Conservation (phyloP, 2,888 invertebrate species). For the Caradrina clavipalpis region DNA sequence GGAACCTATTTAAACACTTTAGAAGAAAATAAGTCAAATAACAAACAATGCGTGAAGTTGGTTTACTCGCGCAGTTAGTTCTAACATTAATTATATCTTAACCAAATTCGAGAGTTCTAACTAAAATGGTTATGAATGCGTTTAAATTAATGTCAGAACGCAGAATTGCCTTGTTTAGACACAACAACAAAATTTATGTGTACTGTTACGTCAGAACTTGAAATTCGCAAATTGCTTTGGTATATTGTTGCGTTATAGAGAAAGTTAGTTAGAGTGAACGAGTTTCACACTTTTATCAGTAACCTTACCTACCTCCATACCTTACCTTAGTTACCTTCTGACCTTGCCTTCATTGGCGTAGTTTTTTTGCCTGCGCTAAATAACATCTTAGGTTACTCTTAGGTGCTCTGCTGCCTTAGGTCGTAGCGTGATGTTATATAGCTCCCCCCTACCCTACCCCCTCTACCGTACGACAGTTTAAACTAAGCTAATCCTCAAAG, state of each 20-base stretch:
- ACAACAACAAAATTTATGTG: slow-evolving; percentile 68
- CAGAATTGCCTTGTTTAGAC: slow-evolving; percentile 77
- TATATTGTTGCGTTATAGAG: slow-evolving; percentile 37
- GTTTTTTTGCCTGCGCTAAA: too few species aligned
- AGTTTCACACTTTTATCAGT: neutral
- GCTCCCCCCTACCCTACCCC: too few species aligned
- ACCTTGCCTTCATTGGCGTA: too few species aligned
- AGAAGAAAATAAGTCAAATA: slow-evolving; percentile 38
- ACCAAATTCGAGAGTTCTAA: slow-evolving; percentile 61
- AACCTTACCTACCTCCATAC: too few species aligned
- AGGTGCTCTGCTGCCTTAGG: too few species aligned
- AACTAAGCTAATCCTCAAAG: too few species aligned
- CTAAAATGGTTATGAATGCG: slow-evolving; percentile 67
- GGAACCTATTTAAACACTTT: slow-evolving; percentile 23
- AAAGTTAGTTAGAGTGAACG: slow-evolving; percentile 14
- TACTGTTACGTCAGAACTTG: slow-evolving; percentile 49
- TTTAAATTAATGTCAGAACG: slow-evolving; percentile 78
- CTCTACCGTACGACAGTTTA: too few species aligned
- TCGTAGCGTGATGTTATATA: too few species aligned
- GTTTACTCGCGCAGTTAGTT: slow-evolving; percentile 43
- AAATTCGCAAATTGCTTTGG: slow-evolving; percentile 54
- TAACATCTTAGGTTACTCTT: too few species aligned
- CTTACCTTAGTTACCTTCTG: too few species aligned
- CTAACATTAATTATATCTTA: slow-evolving; percentile 53
- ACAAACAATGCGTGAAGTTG: slow-evolving; percentile 43